Base-by-base conservation (phyloP, 1,140 invertebrate species). In the Capitella teleta region DNA sequence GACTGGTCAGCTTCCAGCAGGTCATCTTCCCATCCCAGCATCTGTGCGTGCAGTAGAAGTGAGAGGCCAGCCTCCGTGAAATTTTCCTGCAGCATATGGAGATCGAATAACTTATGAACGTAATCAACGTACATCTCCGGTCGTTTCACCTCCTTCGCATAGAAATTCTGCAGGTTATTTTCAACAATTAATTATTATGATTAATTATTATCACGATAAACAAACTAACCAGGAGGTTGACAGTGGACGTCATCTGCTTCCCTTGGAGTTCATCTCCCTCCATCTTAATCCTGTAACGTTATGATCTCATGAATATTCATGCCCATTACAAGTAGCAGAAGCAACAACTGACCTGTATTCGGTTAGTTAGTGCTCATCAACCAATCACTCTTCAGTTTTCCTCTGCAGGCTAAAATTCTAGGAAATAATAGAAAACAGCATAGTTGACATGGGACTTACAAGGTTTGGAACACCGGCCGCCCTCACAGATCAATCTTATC, bases 181-280 rank as follows among this genome's bases (percentile, higher is more conserved):
- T n/a, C n/a, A n/a, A n/a, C n/a, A n/a, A n/a, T n/a, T n/a, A n/a
- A n/a, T n/a, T n/a, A n/a, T n/a, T n/a, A n/a, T n/a, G n/a, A n/a
- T n/a, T n/a, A n/a, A n/a, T n/a, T n/a, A n/a, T n/a, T n/a, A n/a
- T n/a, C n/a, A n/a, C n/a, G n/a, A n/a, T n/a, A n/a, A n/a, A n/a
- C n/a, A n/a, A n/a, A n/a, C n/a, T n/a, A n/a, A 57, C 53, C 41
- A 53, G 37, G 6, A 57, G 43, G 38, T 56, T 56, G 21, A 54
- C 28, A 16, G 52, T 56, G 40, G 51, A 56, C 0, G 47, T 54
- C 52, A 56, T 56, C 36, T 40, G 49, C 68, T 92, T 92, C 61
- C 92, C 87, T 21, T 86, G 75, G 68, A 92, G 91, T 61, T 92
- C 87, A 65, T 90, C 86, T 1, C 86, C 86, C 61, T 91, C 85